Evolutionary conservation across 1,140 invertebrate genomes (phyloP).

Genomic region (Nilaparvata lugens): DNA sequence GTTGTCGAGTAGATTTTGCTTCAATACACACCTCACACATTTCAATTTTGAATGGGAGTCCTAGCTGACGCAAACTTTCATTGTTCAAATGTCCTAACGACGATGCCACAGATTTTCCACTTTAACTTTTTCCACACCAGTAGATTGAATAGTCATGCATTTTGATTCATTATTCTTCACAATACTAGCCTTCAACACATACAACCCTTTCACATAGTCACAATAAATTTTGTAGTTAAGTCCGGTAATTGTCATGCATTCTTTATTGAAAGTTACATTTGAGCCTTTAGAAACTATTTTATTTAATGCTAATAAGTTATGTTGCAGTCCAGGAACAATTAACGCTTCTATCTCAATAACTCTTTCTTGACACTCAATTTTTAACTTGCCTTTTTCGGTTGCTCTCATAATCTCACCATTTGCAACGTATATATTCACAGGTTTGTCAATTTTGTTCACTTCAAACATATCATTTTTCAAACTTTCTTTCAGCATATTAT

Average conservation of each 20-base stretch:
- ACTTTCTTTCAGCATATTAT: no score
- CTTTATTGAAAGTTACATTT: neutral
- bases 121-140: no score
- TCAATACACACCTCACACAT: constrained; percentile 1
- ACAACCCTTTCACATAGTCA: constrained; percentile 1
- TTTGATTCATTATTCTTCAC: neutral
- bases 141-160: neutral
- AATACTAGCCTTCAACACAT: neutral
- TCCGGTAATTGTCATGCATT: neutral
- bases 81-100: constrained; percentile 8
- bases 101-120: constrained; percentile 11
- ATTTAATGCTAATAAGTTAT: no score
- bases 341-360: no score
- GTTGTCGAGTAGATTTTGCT: constrained; percentile 6
- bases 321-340: no score
- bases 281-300: no score
- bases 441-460: no score
- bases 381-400: no score
- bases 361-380: no score
- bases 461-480: no score
- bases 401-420: no score
- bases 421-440: no score
- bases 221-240: neutral
- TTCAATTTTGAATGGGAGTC: neutral
- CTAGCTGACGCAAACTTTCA: constrained; percentile 1